A percentile compares a stretch with the other conserved stretches of the same genome.
These are phyloP conservation scores for Leucoptera coffeella DNA, from an alignment of 2,888 invertebrate genomes.

Conservation along the genomic window DNA sequence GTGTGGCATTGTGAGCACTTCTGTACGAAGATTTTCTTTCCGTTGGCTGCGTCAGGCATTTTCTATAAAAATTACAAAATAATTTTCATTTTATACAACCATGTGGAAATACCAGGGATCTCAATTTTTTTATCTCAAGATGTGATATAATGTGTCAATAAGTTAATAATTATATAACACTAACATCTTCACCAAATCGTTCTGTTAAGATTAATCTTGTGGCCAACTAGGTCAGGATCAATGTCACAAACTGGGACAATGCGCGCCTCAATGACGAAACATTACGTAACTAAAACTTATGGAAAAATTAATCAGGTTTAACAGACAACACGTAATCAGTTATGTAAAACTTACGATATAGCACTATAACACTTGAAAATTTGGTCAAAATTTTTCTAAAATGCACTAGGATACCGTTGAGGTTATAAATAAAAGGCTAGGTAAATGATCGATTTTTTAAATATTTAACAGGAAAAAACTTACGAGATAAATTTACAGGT, in stretches of 20 bases:
- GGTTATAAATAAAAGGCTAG: too few relatives aligned
- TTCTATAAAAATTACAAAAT: slow-evolving; percentile 10
- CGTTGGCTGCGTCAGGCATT: slow-evolving; percentile 85
- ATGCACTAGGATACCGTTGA: too few relatives aligned
- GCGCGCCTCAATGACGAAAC: slow-evolving; percentile 15
- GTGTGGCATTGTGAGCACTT: slow-evolving; percentile 98
- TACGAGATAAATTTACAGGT: too few relatives aligned
- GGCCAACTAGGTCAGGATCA: slow-evolving; percentile 27
- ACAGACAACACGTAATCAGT: background rate
- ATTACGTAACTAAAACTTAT: slow-evolving; percentile 39
- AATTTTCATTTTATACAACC: background rate
- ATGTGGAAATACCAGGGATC: background rate
- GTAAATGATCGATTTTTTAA: too few relatives aligned
- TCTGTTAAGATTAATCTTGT: slow-evolving; percentile 3
- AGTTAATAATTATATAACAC: background rate
- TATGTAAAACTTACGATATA: background rate
- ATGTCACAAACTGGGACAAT: slow-evolving; percentile 18
- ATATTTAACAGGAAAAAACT: too few relatives aligned
- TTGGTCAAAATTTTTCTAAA: too few relatives aligned
- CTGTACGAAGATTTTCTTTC: slow-evolving; percentile 95
- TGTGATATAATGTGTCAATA: background rate
- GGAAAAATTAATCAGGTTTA: background rate
- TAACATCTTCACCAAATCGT: slow-evolving; percentile 4
- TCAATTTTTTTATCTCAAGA: background rate
- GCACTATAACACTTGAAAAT: background rate